Conservation (phyloP, 2,888 invertebrate species). For the Sturmia bella region DNA sequence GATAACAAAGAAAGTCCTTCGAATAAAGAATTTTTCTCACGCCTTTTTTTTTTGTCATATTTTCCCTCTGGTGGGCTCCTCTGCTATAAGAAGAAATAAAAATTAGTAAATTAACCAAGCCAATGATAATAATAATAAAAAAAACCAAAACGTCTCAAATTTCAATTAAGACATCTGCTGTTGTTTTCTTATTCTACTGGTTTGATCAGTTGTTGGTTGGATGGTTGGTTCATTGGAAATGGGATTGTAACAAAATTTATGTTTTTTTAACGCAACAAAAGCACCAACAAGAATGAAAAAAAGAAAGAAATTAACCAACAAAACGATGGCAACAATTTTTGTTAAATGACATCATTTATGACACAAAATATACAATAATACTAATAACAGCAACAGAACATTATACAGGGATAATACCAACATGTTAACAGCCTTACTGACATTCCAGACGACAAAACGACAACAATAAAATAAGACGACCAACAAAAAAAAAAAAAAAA, state of each 20-base stretch:
- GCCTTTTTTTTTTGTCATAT: constrained; percentile 49
- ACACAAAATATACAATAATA: constrained; percentile 66
- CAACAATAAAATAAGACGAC: constrained; percentile 16
- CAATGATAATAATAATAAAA: constrained; percentile 31
- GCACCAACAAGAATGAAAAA: too few species aligned
- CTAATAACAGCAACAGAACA: constrained; percentile 44
- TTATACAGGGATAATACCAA: constrained; percentile 63
- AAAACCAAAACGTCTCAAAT: constrained; percentile 65
- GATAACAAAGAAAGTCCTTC: constrained; percentile 59
- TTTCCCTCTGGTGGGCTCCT: constrained; percentile 27
- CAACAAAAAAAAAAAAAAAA: not conserved
- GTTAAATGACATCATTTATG: constrained; percentile 73
- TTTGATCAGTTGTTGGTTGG: constrained; percentile 5
- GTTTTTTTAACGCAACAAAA: constrained; percentile 28
- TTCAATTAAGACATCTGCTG: constrained; percentile 81
- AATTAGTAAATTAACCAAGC: constrained; percentile 33
- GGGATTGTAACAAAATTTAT: constrained; percentile 55
- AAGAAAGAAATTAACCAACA: constrained; percentile 13
- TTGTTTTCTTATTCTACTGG: constrained; percentile 29
- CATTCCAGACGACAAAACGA: constrained; percentile 64
- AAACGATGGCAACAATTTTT: constrained; percentile 55
- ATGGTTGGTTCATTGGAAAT: not conserved
- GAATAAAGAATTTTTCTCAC: constrained; percentile 64
- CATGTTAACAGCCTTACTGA: constrained; percentile 66
- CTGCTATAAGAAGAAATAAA: constrained; percentile 24